Evolutionary conservation across 1,140 invertebrate species (phyloP).

Genomic region (Scaptomyza hsui): DNA sequence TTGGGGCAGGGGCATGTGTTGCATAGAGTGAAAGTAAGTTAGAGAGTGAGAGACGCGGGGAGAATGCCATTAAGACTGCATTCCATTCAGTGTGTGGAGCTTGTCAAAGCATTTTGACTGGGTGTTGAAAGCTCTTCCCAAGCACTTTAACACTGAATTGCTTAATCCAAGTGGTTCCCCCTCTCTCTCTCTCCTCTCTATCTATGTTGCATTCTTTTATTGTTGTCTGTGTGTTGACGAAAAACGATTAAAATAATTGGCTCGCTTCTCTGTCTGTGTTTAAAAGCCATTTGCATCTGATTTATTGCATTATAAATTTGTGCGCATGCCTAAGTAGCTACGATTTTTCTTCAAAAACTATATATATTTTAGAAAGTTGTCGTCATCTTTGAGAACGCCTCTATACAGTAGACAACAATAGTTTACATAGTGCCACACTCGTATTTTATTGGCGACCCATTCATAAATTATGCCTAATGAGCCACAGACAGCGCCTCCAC

Average conservation of each 20-base stretch:
- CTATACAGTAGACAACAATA: slow-evolving; percentile 16
- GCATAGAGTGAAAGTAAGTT: slow-evolving; percentile 72
- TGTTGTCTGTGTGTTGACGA: slow-evolving; percentile 63
- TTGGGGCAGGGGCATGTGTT: background rate
- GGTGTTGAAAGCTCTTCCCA: slow-evolving; percentile 74
- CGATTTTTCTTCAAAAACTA: slow-evolving; percentile 47
- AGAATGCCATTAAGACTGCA: slow-evolving; percentile 70
- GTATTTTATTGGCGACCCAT: slow-evolving; percentile 70
- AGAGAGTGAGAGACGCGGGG: slow-evolving; percentile 1
- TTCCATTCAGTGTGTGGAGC: slow-evolving; percentile 57
- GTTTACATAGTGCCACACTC: slow-evolving; percentile 26
- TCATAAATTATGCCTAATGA: slow-evolving; percentile 80
- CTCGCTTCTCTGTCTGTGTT: slow-evolving; percentile 44
- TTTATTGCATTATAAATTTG: slow-evolving; percentile 80
- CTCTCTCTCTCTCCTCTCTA: slow-evolving; percentile 1
- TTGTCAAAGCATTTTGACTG: slow-evolving; percentile 62
- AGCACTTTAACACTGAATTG: slow-evolving; percentile 72
- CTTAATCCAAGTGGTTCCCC: slow-evolving; percentile 65
- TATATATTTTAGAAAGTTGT: slow-evolving; percentile 72
- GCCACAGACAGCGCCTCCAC: slow-evolving; percentile 33
- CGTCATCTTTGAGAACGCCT: slow-evolving; percentile 33
- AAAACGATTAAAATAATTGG: slow-evolving; percentile 80
- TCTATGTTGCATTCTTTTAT: slow-evolving; percentile 49
- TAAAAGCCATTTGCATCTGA: slow-evolving; percentile 77
- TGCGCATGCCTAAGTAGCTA: slow-evolving; percentile 80